Base-by-base conservation (phyloP, 1,140 invertebrate species). In the Cotesia chilonis region DNA sequence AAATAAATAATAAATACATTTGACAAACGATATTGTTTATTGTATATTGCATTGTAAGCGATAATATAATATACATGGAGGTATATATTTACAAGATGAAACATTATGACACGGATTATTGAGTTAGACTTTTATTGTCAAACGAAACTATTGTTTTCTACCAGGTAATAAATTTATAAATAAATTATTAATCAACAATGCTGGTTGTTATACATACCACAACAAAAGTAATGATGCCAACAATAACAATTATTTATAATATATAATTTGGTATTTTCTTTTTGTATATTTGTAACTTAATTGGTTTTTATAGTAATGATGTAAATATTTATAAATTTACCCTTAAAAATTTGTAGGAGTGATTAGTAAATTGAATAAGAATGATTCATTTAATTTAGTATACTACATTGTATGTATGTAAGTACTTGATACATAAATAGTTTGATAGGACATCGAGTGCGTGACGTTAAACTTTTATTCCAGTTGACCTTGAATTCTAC, bases 111-210 rank as follows among this genome's bases (percentile, higher is more conserved):
- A 12, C 20, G 38, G 38, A 52, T 66, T 52, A 52, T 52, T 66
- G 20, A 38, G 38, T 66, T 54, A 51, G 51, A 65, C 12, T 65
- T 65, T 65, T 83, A 79, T 82, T 81, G 84, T 85, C 81, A 75
- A 84, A 84, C 83, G 78, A 79, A 83, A 83, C 82, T 82, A 85
- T 85, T 84, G 83, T 85, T 76, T 75, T 69, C 77, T 75, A 79
- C 81, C 80, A 37, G 80, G 41, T 47, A 47, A 47, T 47, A 47
- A 47, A 47, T 10, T 80, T 81, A 83, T 82, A 81, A 82, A 83
- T 81, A 76, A 79, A 70, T 80, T 80, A 12, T 79, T 83, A 81
- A 84, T 83, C 80, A 79, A 79, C 78, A 41, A 55, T 9, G 35
- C 47, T 47, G 35, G 7, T 64, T 36, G 59, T 28, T 28, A 61